Evolutionary conservation across 2,113 vertebrate species (phyloP).

Genomic region (Myotis davidii): DNA sequence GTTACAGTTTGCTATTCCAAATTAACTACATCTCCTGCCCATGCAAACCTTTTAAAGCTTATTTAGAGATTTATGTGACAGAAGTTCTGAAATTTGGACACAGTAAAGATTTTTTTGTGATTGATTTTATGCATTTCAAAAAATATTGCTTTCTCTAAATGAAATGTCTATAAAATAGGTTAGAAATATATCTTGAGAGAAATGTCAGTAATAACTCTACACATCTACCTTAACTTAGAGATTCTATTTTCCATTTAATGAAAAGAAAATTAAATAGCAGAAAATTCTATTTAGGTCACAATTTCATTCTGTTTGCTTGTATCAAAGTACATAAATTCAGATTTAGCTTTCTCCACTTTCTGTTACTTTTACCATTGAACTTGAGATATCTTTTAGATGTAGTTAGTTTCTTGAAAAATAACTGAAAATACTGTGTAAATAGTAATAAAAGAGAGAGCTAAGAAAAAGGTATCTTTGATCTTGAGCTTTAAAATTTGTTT

Average conservation of each 20-base stretch:
- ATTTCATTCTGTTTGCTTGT: background rate
- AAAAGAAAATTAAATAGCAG: constrained; percentile 47
- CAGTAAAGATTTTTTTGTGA: background rate
- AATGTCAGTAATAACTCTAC: background rate
- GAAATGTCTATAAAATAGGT: background rate
- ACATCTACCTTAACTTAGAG: background rate
- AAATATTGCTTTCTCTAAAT: background rate
- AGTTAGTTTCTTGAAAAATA: background rate
- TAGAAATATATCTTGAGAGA: background rate
- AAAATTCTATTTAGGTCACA: background rate
- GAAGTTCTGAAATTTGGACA: constrained; percentile 1
- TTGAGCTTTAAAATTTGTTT: background rate
- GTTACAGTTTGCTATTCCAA: background rate
- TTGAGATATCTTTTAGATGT: background rate
- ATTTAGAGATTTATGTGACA: background rate
- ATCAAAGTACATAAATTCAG: constrained; percentile 14
- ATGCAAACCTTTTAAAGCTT: background rate
- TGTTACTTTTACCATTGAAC: background rate
- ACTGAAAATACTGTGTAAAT: background rate
- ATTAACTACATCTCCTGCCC: background rate
- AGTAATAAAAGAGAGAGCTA: background rate
- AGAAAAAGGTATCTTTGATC: background rate
- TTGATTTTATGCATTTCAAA: background rate
- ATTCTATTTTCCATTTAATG: background rate
- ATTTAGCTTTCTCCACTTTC: background rate